phyloP scores from a whole-genome alignment of 2,113 vertebrate genomes.

The Channa maculata region DNA sequence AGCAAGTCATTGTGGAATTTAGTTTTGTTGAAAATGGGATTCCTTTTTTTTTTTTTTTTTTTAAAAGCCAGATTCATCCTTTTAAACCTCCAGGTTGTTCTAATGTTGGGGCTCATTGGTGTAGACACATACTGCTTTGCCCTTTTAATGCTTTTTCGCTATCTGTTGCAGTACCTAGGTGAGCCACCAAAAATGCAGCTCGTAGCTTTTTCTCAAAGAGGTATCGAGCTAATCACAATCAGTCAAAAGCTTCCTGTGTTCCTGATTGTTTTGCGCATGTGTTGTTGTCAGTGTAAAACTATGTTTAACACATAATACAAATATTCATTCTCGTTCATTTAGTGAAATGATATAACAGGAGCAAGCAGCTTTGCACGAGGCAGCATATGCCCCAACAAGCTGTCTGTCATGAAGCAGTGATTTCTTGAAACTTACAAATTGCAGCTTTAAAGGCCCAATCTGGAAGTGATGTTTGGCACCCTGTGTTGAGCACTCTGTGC shows the following conservation, averaged over 20 bases:
- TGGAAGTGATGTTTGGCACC: conserved; percentile 72
- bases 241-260: conserved; percentile 54
- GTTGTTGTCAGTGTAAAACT: conserved; percentile 63
- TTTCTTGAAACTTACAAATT: conserved; percentile 81
- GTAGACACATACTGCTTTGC: conserved; percentile 43
- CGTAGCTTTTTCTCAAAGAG: conserved; percentile 45
- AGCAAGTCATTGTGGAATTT: no score
- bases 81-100: no score
- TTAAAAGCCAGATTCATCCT: no score
- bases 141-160: conserved; percentile 36
- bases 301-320: conserved; percentile 68
- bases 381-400: conserved; percentile 68
- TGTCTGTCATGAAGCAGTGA: conserved; percentile 66
- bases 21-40: no score
- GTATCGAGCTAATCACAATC: conserved; percentile 44
- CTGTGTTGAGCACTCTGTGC: conserved; percentile 46
- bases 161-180: conserved; percentile 32
- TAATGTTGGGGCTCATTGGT: no score
- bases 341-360: conserved; percentile 55
- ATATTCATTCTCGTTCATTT: conserved; percentile 62
- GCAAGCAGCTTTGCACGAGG: conserved; percentile 53
- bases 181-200: conserved; percentile 52
- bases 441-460: conserved; percentile 82
- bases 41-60: no score
- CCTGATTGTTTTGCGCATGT: conserved; percentile 67